Percentiles rank a stretch among this genome's conserved stretches.
These are phyloP conservation scores for Ennomos erosarius DNA, from an alignment of 2,888 invertebrate species.

Conservation along the genomic window DNA sequence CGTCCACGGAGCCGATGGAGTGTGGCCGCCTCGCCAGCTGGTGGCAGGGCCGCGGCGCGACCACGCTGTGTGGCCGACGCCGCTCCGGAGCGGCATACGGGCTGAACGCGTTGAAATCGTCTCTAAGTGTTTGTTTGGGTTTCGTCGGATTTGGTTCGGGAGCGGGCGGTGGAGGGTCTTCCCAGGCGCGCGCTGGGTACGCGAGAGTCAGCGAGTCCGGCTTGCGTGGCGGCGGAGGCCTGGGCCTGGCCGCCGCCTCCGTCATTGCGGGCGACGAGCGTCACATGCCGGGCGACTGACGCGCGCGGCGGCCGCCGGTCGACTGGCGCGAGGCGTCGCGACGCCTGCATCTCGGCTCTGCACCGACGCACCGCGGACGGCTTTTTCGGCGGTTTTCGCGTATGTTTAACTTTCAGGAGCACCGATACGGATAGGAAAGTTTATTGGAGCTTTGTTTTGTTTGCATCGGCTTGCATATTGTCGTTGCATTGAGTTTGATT, in stretches of 20 bases:
- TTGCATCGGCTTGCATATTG: conserved; percentile 7
- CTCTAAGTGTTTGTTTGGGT: conserved; percentile 46
- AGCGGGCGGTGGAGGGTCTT: conserved; percentile 81
- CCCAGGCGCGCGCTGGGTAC: conserved; percentile 65
- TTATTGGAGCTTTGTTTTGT: conserved; percentile 26
- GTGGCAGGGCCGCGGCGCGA: conserved; percentile 64
- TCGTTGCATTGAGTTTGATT: neutral
- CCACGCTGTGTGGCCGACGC: conserved; percentile 84
- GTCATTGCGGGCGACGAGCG: conserved; percentile 71
- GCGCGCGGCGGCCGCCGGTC: conserved; percentile 69
- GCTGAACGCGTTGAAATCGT: conserved; percentile 79
- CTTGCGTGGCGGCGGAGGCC: conserved; percentile 83
- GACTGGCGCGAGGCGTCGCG: conserved; percentile 61
- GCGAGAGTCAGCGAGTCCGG: conserved; percentile 73
- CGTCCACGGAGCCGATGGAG: conserved; percentile 84
- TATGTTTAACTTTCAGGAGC: conserved; percentile 19
- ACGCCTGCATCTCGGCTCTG: conserved; percentile 43
- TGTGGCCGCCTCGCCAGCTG: conserved; percentile 83
- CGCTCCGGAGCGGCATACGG: conserved; percentile 75
- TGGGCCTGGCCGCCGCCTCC: conserved; percentile 79
- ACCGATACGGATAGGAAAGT: conserved; percentile 18
- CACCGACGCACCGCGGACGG: conserved; percentile 51
- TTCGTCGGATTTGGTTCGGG: conserved; percentile 59
- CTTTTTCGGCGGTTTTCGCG: conserved; percentile 12
- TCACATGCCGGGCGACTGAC: conserved; percentile 70